A percentile compares a stretch with the other conserved stretches of the same genome.
phyloP scores from a whole-genome alignment of 2,113 vertebrate genomes.

The Rhabdomys dilectus region DNA sequence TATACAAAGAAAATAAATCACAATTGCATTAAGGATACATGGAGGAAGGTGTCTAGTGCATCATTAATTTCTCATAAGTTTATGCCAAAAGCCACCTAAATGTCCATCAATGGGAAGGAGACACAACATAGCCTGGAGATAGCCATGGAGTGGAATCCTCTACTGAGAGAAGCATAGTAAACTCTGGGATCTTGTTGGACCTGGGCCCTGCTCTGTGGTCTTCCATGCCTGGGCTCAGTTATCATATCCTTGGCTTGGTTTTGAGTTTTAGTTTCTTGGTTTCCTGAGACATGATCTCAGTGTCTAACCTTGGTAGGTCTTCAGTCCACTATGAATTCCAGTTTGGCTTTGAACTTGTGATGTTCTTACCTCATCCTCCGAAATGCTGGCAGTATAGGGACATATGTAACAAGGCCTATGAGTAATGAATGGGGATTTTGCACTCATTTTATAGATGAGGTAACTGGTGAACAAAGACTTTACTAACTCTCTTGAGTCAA shows the following conservation, averaged over 20 bases:
- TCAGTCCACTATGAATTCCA: neutral
- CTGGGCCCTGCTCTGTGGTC: neutral
- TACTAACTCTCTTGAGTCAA: neutral
- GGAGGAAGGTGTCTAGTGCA: neutral
- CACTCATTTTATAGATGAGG: neutral
- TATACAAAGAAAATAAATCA: neutral
- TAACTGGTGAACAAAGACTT: neutral
- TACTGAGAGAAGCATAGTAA: accelerated
- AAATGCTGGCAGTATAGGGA: neutral
- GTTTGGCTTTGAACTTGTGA: neutral
- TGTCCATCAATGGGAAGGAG: neutral
- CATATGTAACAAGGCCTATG: neutral
- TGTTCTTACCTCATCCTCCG: neutral
- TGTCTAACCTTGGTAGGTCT: too few relatives aligned
- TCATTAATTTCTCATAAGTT: neutral
- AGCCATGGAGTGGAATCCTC: neutral
- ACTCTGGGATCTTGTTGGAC: too few relatives aligned
- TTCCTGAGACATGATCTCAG: neutral
- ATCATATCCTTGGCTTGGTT: neutral
- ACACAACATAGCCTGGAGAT: neutral
- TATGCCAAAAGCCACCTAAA: neutral
- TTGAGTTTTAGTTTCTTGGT: neutral
- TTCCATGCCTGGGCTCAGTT: neutral
- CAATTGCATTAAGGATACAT: neutral
- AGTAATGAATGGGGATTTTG: neutral